Conservation (phyloP, 1,140 invertebrate genomes). For the Drosophila kohkoa region DNA sequence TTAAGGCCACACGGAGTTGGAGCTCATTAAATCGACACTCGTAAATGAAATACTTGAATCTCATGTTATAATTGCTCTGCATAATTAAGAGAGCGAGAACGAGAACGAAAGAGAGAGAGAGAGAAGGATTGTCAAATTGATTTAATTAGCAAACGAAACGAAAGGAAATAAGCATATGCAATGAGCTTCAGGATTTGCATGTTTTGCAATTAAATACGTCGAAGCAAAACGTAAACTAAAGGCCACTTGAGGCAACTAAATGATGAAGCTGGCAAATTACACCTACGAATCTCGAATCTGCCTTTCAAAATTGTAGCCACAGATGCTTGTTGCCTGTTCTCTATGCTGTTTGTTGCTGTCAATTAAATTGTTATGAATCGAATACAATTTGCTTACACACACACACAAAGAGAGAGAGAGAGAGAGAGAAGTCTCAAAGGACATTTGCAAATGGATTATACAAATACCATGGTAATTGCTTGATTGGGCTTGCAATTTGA, state of each 20-base stretch:
- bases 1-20: too few species aligned
- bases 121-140: slow-evolving; percentile 9
- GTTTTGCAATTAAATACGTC: slow-evolving; percentile 8
- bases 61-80: not conserved
- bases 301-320: not conserved
- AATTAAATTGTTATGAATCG: slow-evolving; percentile 35
- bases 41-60: not conserved
- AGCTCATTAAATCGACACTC: too few species aligned
- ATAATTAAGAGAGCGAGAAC: not conserved
- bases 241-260: not conserved
- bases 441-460: slow-evolving; percentile 28
- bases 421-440: not conserved
- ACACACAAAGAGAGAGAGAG: not conserved
- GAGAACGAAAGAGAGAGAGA: too few species aligned
- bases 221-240: too few species aligned
- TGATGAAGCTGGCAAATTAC: slow-evolving; percentile 2
- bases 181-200: slow-evolving; percentile 13
- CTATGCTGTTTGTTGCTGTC: slow-evolving; percentile 19
- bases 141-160: slow-evolving; percentile 4
- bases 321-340: not conserved
- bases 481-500: slow-evolving; percentile 10
- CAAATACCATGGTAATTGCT: slow-evolving; percentile 27
- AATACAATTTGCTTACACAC: slow-evolving; percentile 1
- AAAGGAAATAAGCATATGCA: not conserved
- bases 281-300: too few species aligned